Conservation (phyloP, 30 jellyfish, hydroid and myxozoan genomes). For the Pseudorhiza aurosa region DNA sequence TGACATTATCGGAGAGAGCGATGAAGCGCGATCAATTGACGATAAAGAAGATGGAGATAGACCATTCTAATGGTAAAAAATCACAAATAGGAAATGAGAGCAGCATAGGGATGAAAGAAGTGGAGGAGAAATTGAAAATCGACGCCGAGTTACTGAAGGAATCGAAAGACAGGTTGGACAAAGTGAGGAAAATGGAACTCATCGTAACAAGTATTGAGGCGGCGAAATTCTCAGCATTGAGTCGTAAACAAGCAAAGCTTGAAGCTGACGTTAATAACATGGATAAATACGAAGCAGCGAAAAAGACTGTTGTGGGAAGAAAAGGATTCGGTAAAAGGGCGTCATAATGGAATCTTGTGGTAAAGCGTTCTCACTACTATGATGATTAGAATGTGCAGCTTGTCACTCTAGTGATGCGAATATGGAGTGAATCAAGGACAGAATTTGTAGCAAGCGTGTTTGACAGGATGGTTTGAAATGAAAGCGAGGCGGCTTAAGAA, state of each 20-base stretch:
- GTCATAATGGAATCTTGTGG: neutral
- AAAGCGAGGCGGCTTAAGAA: too few relatives aligned
- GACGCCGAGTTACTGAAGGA: conserved; percentile 83
- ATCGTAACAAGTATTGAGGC: conserved; percentile 92
- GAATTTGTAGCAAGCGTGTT: too few relatives aligned
- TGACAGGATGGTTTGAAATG: too few relatives aligned
- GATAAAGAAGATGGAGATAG: conserved; percentile 68
- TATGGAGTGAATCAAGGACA: too few relatives aligned
- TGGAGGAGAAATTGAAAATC: conserved; percentile 71
- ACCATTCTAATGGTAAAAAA: conserved; percentile 43
- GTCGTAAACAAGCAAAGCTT: conserved; percentile 39
- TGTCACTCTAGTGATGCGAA: too few relatives aligned
- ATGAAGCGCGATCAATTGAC: conserved; percentile 77
- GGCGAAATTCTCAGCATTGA: conserved; percentile 83
- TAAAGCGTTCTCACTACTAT: too few relatives aligned
- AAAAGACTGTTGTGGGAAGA: conserved; percentile 50
- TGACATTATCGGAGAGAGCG: conserved; percentile 78
- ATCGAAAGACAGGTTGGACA: conserved; percentile 86
- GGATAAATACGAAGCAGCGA: conserved; percentile 22
- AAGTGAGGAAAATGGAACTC: conserved; percentile 85
- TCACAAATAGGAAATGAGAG: conserved; percentile 30
- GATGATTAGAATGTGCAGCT: too few relatives aligned
- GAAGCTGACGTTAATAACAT: conserved; percentile 26
- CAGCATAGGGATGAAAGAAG: conserved; percentile 70
- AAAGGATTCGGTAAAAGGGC: conserved; percentile 47